Conservation (phyloP, 2,113 vertebrate genomes). For the Calyptommatus sinebrachiatus region DNA sequence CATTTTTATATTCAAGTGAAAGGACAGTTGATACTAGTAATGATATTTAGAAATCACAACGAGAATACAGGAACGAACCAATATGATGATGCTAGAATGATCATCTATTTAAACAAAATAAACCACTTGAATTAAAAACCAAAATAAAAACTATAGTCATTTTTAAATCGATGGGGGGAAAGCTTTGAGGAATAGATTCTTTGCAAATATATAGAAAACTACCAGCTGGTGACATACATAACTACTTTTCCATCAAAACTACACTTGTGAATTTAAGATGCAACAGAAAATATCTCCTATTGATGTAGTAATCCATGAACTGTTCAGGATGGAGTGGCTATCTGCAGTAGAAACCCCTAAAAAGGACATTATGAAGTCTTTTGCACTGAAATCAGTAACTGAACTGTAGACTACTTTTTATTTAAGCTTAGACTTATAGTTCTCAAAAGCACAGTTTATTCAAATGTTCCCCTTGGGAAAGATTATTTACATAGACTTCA, state of each 20-base stretch:
- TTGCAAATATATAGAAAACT: background rate
- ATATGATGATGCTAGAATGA: background rate
- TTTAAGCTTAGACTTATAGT: constrained; percentile 48
- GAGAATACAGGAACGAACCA: background rate
- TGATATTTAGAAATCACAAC: constrained; percentile 9
- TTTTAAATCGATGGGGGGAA: background rate
- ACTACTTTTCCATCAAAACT: background rate
- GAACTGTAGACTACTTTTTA: constrained; percentile 33
- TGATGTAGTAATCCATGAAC: background rate
- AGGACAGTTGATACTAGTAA: background rate
- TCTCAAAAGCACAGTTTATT: constrained; percentile 42
- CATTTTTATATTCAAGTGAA: constrained; percentile 48
- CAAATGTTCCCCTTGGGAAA: constrained; percentile 34
- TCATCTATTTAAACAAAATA: background rate
- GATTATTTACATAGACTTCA: background rate
- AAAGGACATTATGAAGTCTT: constrained; percentile 34
- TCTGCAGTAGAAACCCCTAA: background rate
- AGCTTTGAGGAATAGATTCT: background rate
- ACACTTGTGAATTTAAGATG: background rate
- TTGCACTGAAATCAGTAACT: constrained; percentile 59
- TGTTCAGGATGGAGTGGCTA: background rate
- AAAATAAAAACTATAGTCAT: background rate
- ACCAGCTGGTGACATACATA: background rate
- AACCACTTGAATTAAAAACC: background rate
- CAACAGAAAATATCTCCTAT: background rate